Percentiles rank a stretch among this genome's conserved stretches.
phyloP scores from a whole-genome alignment of 2,888 invertebrate genomes.

The Nowickia ferox region DNA sequence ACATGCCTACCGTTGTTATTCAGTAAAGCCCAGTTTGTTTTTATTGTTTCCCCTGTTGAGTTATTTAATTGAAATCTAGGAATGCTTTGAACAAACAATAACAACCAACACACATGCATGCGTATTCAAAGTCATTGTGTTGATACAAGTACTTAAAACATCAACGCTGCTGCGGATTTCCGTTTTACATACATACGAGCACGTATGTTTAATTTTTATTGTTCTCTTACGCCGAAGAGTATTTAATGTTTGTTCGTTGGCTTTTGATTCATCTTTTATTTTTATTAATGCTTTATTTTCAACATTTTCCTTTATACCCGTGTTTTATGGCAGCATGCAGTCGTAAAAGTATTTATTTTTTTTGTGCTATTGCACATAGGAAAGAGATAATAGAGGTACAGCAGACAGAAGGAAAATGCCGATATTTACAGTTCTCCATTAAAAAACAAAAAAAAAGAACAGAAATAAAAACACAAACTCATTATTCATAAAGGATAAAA shows the following conservation, averaged over 20 bases:
- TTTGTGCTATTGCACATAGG: neutral
- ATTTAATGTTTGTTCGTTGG: conserved; percentile 47
- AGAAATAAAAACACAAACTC: conserved; percentile 24
- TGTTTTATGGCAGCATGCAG: neutral
- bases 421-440: conserved; percentile 26
- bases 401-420: conserved; percentile 11
- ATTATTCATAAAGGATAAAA: conserved; percentile 63
- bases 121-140: neutral
- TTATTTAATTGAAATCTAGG: conserved; percentile 53
- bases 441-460: conserved; percentile 12
- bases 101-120: neutral
- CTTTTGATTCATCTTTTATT: conserved; percentile 14
- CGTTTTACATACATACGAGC: conserved; percentile 56
- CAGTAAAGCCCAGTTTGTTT: neutral
- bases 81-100: conserved; percentile 21
- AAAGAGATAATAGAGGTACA: neutral
- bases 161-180: conserved; percentile 65
- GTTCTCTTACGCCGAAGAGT: conserved; percentile 17
- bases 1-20: conserved; percentile 29
- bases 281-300: conserved; percentile 27
- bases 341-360: conserved; percentile 22
- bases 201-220: conserved; percentile 54
- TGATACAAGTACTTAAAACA: conserved; percentile 29
- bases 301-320: conserved; percentile 13
- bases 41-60: conserved; percentile 19